Conservation (phyloP, 1,140 invertebrate species). For the Drosophila rhopaloa region DNA sequence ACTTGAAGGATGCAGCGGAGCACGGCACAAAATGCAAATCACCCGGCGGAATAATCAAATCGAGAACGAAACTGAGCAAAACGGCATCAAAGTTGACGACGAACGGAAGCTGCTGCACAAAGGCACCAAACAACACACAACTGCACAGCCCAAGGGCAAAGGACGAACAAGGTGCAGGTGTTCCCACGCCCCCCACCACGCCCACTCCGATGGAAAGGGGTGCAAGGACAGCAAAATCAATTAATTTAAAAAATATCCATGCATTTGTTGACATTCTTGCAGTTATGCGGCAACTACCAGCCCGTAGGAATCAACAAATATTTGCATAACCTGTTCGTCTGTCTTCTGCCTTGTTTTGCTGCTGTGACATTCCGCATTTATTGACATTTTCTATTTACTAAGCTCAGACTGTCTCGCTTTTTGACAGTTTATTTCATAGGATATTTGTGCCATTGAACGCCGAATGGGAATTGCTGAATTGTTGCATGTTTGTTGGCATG, state of each 20-base stretch:
- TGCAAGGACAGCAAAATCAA: conserved; percentile 75
- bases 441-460: conserved; percentile 31
- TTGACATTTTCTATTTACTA: conserved; percentile 77
- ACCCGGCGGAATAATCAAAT: conserved; percentile 78
- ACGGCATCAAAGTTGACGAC: conserved; percentile 69
- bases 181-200: neutral
- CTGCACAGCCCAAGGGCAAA: conserved; percentile 37
- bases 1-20: conserved; percentile 63
- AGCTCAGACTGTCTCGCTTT: conserved; percentile 41
- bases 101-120: conserved; percentile 68
- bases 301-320: conserved; percentile 50
- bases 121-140: conserved; percentile 41
- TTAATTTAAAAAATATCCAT: conserved; percentile 74
- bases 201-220: neutral
- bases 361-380: conserved; percentile 44
- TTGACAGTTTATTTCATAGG: conserved; percentile 67
- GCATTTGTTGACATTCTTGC: conserved; percentile 52
- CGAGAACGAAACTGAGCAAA: conserved; percentile 58
- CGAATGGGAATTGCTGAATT: conserved; percentile 45
- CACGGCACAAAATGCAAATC: conserved; percentile 76
- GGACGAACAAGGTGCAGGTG: conserved; percentile 14
- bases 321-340: conserved; percentile 53
- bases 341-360: conserved; percentile 5
- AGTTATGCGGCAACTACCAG: conserved; percentile 18
- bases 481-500: conserved; percentile 51